Base-by-base conservation (phyloP, 1,140 invertebrate species). In the Papilio polyxenes region DNA sequence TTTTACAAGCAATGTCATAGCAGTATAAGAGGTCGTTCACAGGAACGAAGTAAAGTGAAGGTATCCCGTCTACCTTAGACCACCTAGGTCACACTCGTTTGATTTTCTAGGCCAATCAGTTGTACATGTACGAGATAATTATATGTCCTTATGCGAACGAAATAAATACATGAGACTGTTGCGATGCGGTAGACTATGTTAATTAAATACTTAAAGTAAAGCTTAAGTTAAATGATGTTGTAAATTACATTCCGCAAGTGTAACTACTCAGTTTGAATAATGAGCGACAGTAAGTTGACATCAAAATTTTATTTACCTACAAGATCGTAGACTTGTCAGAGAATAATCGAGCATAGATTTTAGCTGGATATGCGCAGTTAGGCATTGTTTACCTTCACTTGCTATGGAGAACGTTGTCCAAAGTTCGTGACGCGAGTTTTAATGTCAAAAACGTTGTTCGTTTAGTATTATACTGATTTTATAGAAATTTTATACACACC, bases 1-100 rank as follows among this genome's bases (percentile, higher is more conserved):
- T 69, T 31, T 37, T 69, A 15, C 10, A 69, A 69, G 15, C 23
- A 37, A 69, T 69, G 11, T 37, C 31, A 31, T 65, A 69, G 8
- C 10, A 65, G 23, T 31, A 69, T 37, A 15, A 69, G 65, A 37
- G 65, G 65, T 69, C 72, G 40, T n/a, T 48, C 15, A 75, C 44
- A n/a, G 72, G 72, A 44, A 79, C 37, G 40, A 13, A n/a, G 75
- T 84, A 81, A 90, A 91, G 92, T 90, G 91, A 92, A 93, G 89
- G 91, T 90, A 87, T 89, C 89, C 87, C 83, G 89, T 87, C 88
- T 85, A 92, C 92, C 91, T 92, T 90, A 92, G 91, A 93, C 89
- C 90, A 87, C 84, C 85, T 89, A 90, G 89, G 92, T 90, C 88
- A 89, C 84, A 91, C 87, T 83, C 84, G 83, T 82, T 78, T 89